Evolutionary conservation across 2,888 invertebrate genomes (phyloP).

Genomic region (Trachelus troglodyta): DNA sequence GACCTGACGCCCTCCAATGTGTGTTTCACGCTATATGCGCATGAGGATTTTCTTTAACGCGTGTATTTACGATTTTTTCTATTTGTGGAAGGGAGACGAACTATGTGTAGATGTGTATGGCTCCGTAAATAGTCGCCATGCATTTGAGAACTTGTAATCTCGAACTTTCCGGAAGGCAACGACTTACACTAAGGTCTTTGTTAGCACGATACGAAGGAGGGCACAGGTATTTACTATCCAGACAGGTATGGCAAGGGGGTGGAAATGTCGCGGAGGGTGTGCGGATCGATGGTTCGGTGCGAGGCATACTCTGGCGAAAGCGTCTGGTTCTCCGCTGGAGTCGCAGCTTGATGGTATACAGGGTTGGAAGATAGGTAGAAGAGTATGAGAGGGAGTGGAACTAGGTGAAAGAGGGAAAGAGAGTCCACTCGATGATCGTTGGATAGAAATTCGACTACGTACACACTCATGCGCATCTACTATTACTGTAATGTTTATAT

Average conservation of each 20-base stretch:
- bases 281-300: conserved; percentile 49
- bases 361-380: neutral
- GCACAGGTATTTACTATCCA: neutral
- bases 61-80: neutral
- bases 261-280: conserved; percentile 40
- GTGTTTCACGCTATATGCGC: neutral
- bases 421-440: neutral
- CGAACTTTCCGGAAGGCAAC: neutral
- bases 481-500: neutral
- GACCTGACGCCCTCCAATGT: conserved; percentile 25
- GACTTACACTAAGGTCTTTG: neutral
- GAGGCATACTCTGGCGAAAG: conserved; percentile 34
- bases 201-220: neutral
- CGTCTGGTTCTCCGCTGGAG: conserved; percentile 15
- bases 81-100: neutral
- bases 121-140: neutral
- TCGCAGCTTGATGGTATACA: conserved; percentile 1
- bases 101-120: neutral
- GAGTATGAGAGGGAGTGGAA: neutral
- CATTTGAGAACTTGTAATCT: neutral
- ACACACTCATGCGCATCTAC: neutral
- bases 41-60: neutral
- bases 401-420: neutral
- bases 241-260: conserved; percentile 19
- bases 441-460: neutral